Conservation (phyloP, 2,113 vertebrate genomes). For the Albula goreensis region DNA sequence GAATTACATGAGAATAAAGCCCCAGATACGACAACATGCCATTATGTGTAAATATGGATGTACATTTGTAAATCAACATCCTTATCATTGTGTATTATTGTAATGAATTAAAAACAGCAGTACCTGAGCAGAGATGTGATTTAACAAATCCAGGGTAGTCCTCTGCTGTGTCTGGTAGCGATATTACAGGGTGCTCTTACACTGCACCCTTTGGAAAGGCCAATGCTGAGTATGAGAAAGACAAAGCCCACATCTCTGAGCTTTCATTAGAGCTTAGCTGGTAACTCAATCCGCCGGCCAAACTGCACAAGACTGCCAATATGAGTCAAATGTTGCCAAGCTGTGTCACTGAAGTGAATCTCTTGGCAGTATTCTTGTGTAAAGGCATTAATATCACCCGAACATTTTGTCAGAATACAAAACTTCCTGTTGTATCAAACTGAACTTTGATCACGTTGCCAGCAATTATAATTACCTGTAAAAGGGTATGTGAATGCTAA, state of each 20-base stretch:
- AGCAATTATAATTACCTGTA: background rate
- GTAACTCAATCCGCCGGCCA: slow-evolving; percentile 7
- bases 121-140: background rate
- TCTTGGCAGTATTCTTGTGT: background rate
- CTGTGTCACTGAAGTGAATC: background rate
- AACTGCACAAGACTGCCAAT: background rate
- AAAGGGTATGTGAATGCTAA: background rate
- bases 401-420: background rate
- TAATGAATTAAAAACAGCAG: background rate
- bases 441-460: background rate
- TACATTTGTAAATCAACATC: background rate
- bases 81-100: background rate
- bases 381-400: background rate
- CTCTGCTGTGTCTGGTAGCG: background rate
- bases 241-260: background rate
- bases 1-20: background rate
- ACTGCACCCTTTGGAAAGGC: background rate
- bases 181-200: background rate
- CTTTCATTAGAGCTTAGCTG: slow-evolving; percentile 11
- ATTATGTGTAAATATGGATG: background rate
- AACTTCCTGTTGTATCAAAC: background rate
- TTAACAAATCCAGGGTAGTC: background rate
- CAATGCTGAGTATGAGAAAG: background rate
- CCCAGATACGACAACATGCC: background rate
- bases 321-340: slow-evolving; percentile 8